phyloP scores from a whole-genome alignment of 2,888 invertebrate genomes.

The Apocheima hispidaria region DNA sequence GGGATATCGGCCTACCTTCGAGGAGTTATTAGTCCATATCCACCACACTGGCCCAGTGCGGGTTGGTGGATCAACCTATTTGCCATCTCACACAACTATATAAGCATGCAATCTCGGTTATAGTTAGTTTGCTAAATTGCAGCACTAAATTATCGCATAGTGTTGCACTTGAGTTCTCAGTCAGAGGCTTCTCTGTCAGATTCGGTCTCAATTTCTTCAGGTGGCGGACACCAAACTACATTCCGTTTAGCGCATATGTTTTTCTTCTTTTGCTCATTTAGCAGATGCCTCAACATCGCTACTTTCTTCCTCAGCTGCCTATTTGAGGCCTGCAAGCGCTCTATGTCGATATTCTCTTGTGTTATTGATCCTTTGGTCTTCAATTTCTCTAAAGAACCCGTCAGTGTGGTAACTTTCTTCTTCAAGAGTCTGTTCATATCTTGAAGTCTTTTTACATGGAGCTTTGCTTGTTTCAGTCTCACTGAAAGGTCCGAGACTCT shows the following conservation, averaged over 20 bases:
- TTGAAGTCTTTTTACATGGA: conserved; percentile 3
- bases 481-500: conserved; percentile 13
- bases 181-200: neutral
- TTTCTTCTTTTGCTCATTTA: conserved; percentile 25
- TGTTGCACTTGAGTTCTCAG: neutral
- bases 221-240: conserved; percentile 22
- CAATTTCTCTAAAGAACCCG: conserved; percentile 14
- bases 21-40: too few species aligned
- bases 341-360: conserved; percentile 19
- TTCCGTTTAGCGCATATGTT: conserved; percentile 7
- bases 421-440: conserved; percentile 17
- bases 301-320: conserved; percentile 17
- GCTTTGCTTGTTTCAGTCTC: neutral
- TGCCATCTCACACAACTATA: too few species aligned
- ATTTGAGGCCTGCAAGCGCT: conserved; percentile 22
- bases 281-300: conserved; percentile 9
- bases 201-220: neutral
- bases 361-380: conserved; percentile 14
- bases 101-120: too few species aligned
- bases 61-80: too few species aligned
- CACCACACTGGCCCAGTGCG: too few species aligned
- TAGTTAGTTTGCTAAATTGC: too few species aligned
- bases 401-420: neutral
- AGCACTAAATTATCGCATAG: too few species aligned
- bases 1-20: too few species aligned